Evolutionary conservation across 2,113 vertebrate genomes (phyloP).

Genomic region (Bufo gargarizans): DNA sequence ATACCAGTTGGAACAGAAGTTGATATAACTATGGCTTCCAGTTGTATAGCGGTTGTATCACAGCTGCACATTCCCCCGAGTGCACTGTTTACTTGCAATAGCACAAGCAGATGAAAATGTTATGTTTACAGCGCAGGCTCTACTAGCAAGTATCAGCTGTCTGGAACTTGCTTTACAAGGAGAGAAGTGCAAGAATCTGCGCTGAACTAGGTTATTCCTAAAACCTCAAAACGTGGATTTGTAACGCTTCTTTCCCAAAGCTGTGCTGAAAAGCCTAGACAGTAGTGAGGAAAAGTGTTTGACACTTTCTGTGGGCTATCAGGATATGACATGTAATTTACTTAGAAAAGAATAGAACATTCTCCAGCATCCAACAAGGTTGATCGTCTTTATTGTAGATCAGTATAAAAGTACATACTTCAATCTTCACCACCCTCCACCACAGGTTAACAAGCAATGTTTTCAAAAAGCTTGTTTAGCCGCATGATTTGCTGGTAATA

Average conservation of each 20-base stretch:
- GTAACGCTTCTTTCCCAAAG: neutral
- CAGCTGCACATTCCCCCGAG: slow-evolving; percentile 44
- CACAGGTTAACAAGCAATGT: too few relatives aligned
- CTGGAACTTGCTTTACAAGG: slow-evolving; percentile 21
- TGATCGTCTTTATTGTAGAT: too few relatives aligned
- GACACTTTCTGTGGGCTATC: too few relatives aligned
- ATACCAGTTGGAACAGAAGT: slow-evolving; percentile 41
- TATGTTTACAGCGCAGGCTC: slow-evolving; percentile 23
- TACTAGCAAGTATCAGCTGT: slow-evolving; percentile 43
- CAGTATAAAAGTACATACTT: too few relatives aligned
- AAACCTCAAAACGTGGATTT: neutral
- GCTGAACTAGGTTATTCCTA: neutral
- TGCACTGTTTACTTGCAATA: slow-evolving; percentile 13
- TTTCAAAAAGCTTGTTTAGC: too few relatives aligned
- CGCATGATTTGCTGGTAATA: too few relatives aligned
- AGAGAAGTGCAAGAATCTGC: neutral
- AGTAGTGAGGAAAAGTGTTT: neutral
- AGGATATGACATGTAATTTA: too few relatives aligned
- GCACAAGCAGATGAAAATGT: slow-evolving; percentile 33
- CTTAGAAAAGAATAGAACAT: too few relatives aligned
- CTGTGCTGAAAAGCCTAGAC: neutral
- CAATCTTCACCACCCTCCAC: too few relatives aligned
- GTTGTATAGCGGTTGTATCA: slow-evolving; percentile 52
- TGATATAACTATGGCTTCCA: slow-evolving; percentile 39
- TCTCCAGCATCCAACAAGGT: too few relatives aligned